A percentile compares a stretch with the other conserved stretches of the same genome.
phyloP scores from a whole-genome alignment of 2,888 invertebrate genomes.

The Xylophagus ater region DNA sequence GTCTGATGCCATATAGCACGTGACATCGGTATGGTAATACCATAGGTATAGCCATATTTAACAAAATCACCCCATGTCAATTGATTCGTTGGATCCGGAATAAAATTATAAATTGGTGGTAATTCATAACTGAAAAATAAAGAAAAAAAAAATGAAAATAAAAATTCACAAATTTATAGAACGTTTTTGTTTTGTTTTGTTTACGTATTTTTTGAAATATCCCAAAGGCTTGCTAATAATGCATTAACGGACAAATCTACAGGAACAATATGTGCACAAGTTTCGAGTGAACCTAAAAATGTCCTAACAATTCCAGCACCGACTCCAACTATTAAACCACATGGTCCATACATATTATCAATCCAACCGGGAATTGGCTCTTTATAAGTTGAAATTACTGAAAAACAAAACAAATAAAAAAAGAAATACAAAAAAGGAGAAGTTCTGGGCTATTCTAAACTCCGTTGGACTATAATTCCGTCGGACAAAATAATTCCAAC shows the following conservation, averaged over 20 bases:
- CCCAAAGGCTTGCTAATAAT: conserved; percentile 38
- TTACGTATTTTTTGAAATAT: conserved; percentile 37
- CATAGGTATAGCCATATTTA: conserved; percentile 41
- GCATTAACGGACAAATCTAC: conserved; percentile 41
- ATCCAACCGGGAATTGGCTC: conserved; percentile 54
- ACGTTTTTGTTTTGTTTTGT: too few species aligned
- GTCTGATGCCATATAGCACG: conserved; percentile 59
- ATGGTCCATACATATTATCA: conserved; percentile 55
- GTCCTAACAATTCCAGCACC: conserved; percentile 49
- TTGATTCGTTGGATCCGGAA: conserved; percentile 67
- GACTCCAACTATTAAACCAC: conserved; percentile 39
- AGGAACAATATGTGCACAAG: conserved; percentile 38
- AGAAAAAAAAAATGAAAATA: neutral
- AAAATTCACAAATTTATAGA: conserved; percentile 2
- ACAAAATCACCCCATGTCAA: conserved; percentile 68
- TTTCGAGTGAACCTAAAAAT: conserved; percentile 26
- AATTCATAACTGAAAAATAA: conserved; percentile 23
- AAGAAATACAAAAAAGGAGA: neutral
- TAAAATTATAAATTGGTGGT: conserved; percentile 70
- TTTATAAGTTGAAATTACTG: conserved; percentile 41
- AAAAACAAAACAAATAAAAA: conserved; percentile 4
- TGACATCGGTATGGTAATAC: conserved; percentile 45
- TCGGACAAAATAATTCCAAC: neutral
- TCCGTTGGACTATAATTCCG: neutral
- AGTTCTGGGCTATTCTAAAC: neutral